These are phyloP conservation scores for Ptychoptera contaminata DNA, from an alignment of 2,888 invertebrate species.

Conservation along the genomic window DNA sequence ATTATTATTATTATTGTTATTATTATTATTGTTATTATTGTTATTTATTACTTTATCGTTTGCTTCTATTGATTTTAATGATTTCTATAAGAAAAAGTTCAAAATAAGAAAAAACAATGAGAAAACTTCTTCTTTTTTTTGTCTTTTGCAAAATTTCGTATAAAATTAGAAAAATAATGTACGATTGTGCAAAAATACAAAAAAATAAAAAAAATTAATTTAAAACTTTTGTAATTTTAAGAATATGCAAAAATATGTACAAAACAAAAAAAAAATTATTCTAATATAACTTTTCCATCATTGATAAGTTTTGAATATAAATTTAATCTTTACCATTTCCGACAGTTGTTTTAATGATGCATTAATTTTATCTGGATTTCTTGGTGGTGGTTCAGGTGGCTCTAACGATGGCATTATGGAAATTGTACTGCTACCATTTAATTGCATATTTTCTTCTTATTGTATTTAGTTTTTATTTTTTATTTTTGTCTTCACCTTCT, in stretches of 20 bases:
- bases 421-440: conserved; percentile 29
- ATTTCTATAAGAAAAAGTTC: too few species aligned
- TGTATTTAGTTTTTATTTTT: not conserved
- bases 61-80: not conserved
- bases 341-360: conserved; percentile 30
- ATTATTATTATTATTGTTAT: conserved; percentile 4
- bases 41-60: not conserved
- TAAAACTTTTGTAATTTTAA: too few species aligned
- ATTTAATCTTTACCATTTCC: conserved; percentile 25
- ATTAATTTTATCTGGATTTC: conserved; percentile 32
- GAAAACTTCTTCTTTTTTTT: too few species aligned
- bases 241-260: too few species aligned
- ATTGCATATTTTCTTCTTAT: conserved; percentile 20
- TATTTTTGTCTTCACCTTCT: not conserved
- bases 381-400: conserved; percentile 32
- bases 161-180: too few species aligned
- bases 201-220: too few species aligned
- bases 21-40: not conserved
- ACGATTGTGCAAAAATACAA: too few species aligned
- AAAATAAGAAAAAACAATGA: too few species aligned
- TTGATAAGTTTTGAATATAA: too few species aligned
- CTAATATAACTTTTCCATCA: too few species aligned
- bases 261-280: too few species aligned
- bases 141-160: too few species aligned
- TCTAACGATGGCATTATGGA: conserved; percentile 31